Conservation (phyloP, 2,113 vertebrate genomes). For the Kryptolebias marmoratus region DNA sequence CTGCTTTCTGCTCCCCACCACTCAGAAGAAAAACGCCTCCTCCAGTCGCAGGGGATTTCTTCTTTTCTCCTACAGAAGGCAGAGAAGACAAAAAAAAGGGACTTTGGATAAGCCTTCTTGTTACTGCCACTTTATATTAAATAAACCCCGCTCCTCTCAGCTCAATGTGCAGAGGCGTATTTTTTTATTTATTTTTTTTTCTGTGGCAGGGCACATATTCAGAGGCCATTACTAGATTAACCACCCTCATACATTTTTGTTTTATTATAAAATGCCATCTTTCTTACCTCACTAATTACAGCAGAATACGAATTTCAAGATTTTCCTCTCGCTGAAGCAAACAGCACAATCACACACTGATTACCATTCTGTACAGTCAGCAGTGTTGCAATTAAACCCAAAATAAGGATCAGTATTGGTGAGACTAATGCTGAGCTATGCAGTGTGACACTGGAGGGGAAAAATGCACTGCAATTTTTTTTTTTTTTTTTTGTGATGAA, state of each 20-base stretch:
- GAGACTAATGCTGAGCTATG: neutral
- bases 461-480: neutral
- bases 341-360: conserved; percentile 15
- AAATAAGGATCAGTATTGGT: conserved; percentile 6
- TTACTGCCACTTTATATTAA: conserved; percentile 72
- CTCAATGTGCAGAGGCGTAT: conserved; percentile 57
- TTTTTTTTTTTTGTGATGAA: neutral
- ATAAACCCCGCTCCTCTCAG: conserved; percentile 44
- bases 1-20: conserved; percentile 39
- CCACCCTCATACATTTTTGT: conserved; percentile 30
- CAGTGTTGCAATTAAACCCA: neutral
- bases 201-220: conserved; percentile 29
- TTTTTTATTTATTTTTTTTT: conserved; percentile 30
- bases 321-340: conserved; percentile 15
- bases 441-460: neutral
- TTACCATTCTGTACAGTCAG: conserved; percentile 19
- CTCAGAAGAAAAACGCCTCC: conserved; percentile 48
- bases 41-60: conserved; percentile 29
- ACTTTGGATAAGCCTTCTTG: conserved; percentile 59
- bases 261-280: conserved; percentile 39
- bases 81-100: conserved; percentile 19
- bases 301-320: conserved; percentile 23
- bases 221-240: conserved; percentile 58
- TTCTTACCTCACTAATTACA: conserved; percentile 42
- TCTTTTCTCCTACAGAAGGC: neutral